A percentile compares a stretch with the other conserved stretches of the same genome.
These are phyloP conservation scores for Yponomeuta sedellus DNA, from an alignment of 2,888 invertebrate genomes.

Conservation along the genomic window DNA sequence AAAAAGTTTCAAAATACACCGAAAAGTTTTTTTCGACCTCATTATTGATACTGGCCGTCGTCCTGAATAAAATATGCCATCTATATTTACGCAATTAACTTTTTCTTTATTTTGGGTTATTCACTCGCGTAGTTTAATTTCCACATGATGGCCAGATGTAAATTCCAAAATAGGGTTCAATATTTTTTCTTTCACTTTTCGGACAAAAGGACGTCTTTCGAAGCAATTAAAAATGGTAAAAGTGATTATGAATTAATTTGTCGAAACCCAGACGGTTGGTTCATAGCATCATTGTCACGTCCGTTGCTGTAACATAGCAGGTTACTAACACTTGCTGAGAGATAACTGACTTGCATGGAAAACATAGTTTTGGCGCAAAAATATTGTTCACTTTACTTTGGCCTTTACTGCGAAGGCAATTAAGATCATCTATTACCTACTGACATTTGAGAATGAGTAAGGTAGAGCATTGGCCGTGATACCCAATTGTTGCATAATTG, in stretches of 20 bases:
- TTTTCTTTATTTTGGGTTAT: not conserved
- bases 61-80: not conserved
- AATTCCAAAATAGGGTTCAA: not conserved
- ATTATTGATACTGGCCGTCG: not conserved
- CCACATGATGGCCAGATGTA: not conserved
- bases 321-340: not conserved
- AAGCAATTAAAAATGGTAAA: constrained; percentile 1
- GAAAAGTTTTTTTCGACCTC: constrained; percentile 26
- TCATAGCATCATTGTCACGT: constrained; percentile 54
- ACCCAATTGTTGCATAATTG: too few relatives aligned
- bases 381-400: not conserved
- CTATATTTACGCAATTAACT: not conserved
- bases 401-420: constrained; percentile 11
- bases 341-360: not conserved
- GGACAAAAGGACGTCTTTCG: not conserved
- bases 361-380: not conserved
- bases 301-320: constrained; percentile 18
- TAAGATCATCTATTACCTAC: too few relatives aligned
- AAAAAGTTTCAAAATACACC: constrained; percentile 24
- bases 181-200: not conserved
- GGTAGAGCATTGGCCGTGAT: too few relatives aligned
- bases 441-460: too few relatives aligned
- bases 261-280: not conserved
- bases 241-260: constrained; percentile 1
- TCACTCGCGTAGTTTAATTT: not conserved